phyloP scores from a whole-genome alignment of 2,888 invertebrate genomes.

The Drosophila nigritarsus region DNA sequence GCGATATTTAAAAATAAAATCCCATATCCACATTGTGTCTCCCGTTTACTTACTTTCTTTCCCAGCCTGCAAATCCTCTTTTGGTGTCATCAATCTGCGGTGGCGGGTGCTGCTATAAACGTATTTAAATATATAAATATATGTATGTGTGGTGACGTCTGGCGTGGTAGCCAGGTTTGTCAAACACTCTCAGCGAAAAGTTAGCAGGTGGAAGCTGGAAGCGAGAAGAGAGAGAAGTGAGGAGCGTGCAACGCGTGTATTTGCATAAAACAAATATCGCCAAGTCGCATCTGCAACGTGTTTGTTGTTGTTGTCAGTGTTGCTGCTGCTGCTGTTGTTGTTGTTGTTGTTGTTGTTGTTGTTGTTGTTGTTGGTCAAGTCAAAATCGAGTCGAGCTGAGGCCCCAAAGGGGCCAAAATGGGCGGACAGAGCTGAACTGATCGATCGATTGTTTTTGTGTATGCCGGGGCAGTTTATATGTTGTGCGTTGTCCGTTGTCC shows the following conservation, averaged over 20 bases:
- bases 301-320: slow-evolving; percentile 16
- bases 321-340: slow-evolving; percentile 18
- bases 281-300: slow-evolving; percentile 60
- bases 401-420: slow-evolving; percentile 80
- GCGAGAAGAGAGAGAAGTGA: neutral
- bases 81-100: slow-evolving; percentile 74
- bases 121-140: neutral
- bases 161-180: slow-evolving; percentile 58
- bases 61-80: neutral
- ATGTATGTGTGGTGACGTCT: slow-evolving; percentile 28
- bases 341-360: no score
- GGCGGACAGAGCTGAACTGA: slow-evolving; percentile 82
- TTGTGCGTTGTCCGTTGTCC: slow-evolving; percentile 13
- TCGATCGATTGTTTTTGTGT: slow-evolving; percentile 79
- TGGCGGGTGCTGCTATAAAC: slow-evolving; percentile 46
- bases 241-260: slow-evolving; percentile 30
- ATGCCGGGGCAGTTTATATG: slow-evolving; percentile 1
- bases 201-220: neutral
- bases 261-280: slow-evolving; percentile 73
- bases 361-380: slow-evolving; percentile 8
- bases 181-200: slow-evolving; percentile 57
- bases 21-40: neutral
- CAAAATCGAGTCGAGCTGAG: slow-evolving; percentile 12
- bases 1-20: neutral
- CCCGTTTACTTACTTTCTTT: neutral